Conservation (phyloP, 2,797 vertebrate species). For the Xyrichtys novacula region DNA sequence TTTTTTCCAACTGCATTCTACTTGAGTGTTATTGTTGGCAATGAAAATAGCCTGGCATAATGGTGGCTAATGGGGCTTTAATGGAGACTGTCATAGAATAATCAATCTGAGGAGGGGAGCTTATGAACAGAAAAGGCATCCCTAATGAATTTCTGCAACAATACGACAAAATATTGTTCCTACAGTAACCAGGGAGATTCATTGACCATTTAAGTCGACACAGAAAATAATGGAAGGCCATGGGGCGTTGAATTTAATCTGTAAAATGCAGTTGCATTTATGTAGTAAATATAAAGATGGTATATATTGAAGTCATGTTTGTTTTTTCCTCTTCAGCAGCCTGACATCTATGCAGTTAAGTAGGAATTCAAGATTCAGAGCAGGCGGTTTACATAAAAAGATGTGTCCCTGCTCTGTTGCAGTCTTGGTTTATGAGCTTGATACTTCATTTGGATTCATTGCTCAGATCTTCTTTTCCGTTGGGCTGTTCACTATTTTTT, state of each 20-base stretch:
- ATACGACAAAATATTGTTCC: constrained; percentile 64
- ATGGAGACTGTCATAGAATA: constrained; percentile 78
- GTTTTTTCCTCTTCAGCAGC: constrained; percentile 28
- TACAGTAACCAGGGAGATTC: constrained; percentile 45
- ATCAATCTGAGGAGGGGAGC: constrained; percentile 71
- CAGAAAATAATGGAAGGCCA: constrained; percentile 40
- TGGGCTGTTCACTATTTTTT: too few relatives aligned
- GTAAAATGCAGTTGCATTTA: constrained; percentile 33
- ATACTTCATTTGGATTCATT: too few relatives aligned
- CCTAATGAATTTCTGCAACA: constrained; percentile 68
- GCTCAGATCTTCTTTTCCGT: too few relatives aligned
- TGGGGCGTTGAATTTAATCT: constrained; percentile 46
- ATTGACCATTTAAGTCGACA: constrained; percentile 47
- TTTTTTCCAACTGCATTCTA: constrained; percentile 54
- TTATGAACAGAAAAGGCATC: constrained; percentile 54
- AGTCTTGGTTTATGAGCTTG: too few relatives aligned
- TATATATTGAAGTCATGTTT: constrained; percentile 29
- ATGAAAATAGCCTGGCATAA: constrained; percentile 76
- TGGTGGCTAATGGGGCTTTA: constrained; percentile 80
- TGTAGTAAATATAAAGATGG: constrained; percentile 43
- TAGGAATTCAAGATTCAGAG: constrained; percentile 42
- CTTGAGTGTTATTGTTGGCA: constrained; percentile 73
- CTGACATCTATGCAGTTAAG: constrained; percentile 7
- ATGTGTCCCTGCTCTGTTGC: constrained; percentile 36
- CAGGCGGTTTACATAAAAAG: background rate